phyloP scores from a whole-genome alignment of 2,797 vertebrate genomes.

The Avahi laniger region DNA sequence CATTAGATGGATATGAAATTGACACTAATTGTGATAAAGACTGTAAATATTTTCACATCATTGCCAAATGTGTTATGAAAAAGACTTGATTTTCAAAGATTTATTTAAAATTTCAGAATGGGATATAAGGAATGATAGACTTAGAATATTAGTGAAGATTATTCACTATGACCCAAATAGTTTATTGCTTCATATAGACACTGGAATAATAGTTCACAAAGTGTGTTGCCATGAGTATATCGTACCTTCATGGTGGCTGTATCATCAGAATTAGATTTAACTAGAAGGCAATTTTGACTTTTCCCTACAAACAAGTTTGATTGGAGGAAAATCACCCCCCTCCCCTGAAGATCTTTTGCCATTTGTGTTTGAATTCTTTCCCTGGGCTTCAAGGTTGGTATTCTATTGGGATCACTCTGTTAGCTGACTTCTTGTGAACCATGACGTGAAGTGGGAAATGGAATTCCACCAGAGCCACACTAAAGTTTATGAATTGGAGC shows the following conservation, averaged over 20 bases:
- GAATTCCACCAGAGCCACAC: slow-evolving; percentile 19
- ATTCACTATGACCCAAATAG: neutral
- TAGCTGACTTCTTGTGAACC: neutral
- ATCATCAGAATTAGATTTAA: neutral
- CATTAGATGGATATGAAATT: neutral
- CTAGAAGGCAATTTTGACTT: neutral
- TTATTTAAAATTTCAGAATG: neutral
- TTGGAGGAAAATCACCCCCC: neutral
- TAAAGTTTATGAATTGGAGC: slow-evolving; percentile 15
- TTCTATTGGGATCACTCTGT: neutral
- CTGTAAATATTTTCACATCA: neutral
- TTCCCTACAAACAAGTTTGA: neutral
- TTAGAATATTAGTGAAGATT: neutral
- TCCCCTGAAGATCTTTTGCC: neutral
- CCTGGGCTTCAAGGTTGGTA: neutral
- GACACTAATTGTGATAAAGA: neutral
- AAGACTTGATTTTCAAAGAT: neutral
- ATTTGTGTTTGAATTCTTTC: neutral
- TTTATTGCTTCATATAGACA: neutral
- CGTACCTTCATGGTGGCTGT: neutral
- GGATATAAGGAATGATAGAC: neutral
- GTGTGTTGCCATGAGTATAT: neutral
- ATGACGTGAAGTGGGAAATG: neutral
- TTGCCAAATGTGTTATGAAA: neutral
- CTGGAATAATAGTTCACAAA: neutral